Percentiles rank a stretch among this genome's conserved stretches.
These are phyloP conservation scores for Heloderma charlesbogerti DNA, from an alignment of 2,113 vertebrate species.

Conservation along the genomic window DNA sequence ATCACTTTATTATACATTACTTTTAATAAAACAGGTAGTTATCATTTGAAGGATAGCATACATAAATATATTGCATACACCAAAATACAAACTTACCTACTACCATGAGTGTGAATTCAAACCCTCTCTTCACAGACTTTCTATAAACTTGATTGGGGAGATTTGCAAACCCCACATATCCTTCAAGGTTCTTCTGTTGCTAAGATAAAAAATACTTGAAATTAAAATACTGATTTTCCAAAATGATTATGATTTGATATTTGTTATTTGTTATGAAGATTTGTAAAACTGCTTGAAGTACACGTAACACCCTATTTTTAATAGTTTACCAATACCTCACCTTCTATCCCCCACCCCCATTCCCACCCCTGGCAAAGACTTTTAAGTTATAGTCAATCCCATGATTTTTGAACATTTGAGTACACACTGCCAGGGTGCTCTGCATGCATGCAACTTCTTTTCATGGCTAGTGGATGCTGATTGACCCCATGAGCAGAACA, in stretches of 20 bases:
- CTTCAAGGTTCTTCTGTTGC: conserved; percentile 99
- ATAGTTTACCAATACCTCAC: background rate
- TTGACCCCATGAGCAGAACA: background rate
- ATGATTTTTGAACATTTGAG: background rate
- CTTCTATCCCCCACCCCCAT: background rate
- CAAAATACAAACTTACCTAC: conserved; percentile 88
- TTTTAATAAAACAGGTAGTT: background rate
- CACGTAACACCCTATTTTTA: too few species aligned
- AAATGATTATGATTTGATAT: background rate
- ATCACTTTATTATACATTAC: background rate
- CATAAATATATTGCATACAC: background rate
- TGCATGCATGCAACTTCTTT: background rate
- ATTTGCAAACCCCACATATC: conserved; percentile 99
- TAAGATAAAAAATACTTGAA: conserved; percentile 67
- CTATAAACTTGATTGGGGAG: conserved; percentile 99
- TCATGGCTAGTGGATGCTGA: background rate
- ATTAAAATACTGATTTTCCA: background rate
- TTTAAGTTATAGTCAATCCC: background rate
- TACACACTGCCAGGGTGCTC: background rate
- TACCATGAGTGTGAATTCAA: conserved; percentile 99
- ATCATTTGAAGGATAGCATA: background rate
- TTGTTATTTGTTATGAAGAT: background rate
- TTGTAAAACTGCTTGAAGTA: background rate
- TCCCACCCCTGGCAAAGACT: background rate
- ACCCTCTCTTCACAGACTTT: conserved; percentile 98